phyloP scores from a whole-genome alignment of 1,140 invertebrate species.

The Zaprionus lachaisei region DNA sequence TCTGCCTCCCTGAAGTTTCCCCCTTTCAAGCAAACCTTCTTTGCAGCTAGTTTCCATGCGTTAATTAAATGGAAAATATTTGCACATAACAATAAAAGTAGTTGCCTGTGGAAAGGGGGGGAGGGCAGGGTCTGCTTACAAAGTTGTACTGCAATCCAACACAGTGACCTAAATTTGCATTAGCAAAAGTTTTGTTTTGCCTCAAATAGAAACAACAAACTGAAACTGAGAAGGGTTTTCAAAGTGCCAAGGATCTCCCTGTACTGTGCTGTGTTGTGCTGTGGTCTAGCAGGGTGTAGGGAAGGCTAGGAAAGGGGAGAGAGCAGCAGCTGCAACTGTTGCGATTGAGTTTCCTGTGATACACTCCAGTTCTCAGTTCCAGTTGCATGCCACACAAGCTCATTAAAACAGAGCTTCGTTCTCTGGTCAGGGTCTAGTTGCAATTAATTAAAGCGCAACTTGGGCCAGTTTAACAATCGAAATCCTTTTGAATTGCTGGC shows the following conservation, averaged over 20 bases:
- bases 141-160: conserved; percentile 67
- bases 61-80: conserved; percentile 83
- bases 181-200: conserved; percentile 62
- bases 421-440: not conserved
- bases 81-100: conserved; percentile 54
- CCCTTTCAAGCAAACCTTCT: not conserved
- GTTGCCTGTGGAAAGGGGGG: not conserved
- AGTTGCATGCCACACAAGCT: conserved; percentile 4
- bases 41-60: conserved; percentile 66
- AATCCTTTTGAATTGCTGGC: conserved; percentile 1
- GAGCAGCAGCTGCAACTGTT: not conserved
- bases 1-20: not conserved
- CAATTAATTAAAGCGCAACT: conserved; percentile 7
- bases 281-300: not conserved
- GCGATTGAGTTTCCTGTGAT: not conserved
- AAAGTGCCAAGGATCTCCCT: conserved; percentile 10
- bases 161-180: conserved; percentile 70
- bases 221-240: conserved; percentile 25
- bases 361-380: not conserved
- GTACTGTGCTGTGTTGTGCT: not conserved
- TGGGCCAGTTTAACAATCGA: not conserved
- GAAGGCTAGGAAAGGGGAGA: not conserved
- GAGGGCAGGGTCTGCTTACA: conserved; percentile 7
- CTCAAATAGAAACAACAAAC: conserved; percentile 28
- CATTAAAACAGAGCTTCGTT: not conserved